phyloP scores from a whole-genome alignment of 2,113 vertebrate genomes.

The Elanoides forficatus region DNA sequence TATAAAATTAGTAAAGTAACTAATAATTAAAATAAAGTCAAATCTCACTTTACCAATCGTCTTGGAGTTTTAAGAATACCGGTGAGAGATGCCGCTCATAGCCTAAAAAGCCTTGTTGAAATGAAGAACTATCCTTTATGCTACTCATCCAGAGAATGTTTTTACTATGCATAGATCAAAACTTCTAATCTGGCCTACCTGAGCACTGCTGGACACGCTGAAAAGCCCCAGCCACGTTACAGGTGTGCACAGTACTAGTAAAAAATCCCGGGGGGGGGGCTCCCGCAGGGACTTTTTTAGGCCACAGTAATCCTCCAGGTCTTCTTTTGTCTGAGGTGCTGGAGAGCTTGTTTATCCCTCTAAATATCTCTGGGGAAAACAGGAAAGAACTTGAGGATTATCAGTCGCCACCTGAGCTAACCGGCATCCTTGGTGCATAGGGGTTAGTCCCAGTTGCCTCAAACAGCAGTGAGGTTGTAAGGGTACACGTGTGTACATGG shows the following conservation, averaged over 20 bases:
- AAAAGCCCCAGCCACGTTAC: accelerated
- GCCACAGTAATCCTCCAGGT: not conserved
- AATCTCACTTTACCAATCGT: too few relatives aligned
- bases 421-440: accelerated
- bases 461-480: not conserved
- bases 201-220: not conserved
- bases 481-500: accelerated
- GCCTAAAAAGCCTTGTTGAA: not conserved
- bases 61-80: not conserved
- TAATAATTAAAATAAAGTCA: too few relatives aligned
- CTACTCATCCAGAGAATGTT: not conserved
- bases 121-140: not conserved
- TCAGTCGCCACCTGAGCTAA: not conserved
- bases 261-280: accelerated
- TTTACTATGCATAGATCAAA: not conserved
- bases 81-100: not conserved
- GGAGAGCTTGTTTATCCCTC: not conserved
- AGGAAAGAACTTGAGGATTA: not conserved
- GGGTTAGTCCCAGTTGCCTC: not conserved
- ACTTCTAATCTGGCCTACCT: not conserved
- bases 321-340: not conserved
- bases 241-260: not conserved
- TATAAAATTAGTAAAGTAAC: not conserved
- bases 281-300: not conserved
- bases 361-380: not conserved